phyloP scores from a whole-genome alignment of 1,140 invertebrate species.

The Euborellia annulipes region DNA sequence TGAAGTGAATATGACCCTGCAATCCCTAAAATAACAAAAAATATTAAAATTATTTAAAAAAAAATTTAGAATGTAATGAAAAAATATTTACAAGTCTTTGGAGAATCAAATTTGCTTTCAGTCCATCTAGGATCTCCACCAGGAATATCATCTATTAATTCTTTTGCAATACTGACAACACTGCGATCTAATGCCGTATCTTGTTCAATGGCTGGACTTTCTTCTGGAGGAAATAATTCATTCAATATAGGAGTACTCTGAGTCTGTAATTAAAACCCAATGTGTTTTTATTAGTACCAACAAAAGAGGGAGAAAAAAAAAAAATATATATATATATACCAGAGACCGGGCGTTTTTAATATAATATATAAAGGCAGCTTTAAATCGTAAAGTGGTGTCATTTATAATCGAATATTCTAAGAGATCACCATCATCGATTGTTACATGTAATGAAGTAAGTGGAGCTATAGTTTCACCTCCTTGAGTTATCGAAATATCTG shows the following conservation, averaged over 20 bases:
- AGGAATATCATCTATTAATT: constrained; percentile 77
- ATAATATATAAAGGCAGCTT: too few species aligned
- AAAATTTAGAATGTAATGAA: background rate
- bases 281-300: constrained; percentile 10
- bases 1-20: constrained; percentile 57
- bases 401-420: too few species aligned
- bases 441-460: too few species aligned
- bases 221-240: constrained; percentile 44
- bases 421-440: too few species aligned
- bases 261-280: constrained; percentile 23
- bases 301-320: too few species aligned
- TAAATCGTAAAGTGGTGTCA: too few species aligned
- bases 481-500: too few species aligned
- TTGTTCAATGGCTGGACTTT: constrained; percentile 31
- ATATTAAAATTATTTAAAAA: constrained; percentile 2
- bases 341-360: too few species aligned
- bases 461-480: too few species aligned
- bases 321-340: too few species aligned
- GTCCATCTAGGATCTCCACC: constrained; percentile 76
- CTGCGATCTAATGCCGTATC: constrained; percentile 46
- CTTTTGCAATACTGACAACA: constrained; percentile 52
- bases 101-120: constrained; percentile 15
- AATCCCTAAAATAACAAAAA: constrained; percentile 23
- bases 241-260: constrained; percentile 47
- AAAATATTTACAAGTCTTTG: background rate